Base-by-base conservation (phyloP, 2,113 vertebrate species). In the Perca fluviatilis region DNA sequence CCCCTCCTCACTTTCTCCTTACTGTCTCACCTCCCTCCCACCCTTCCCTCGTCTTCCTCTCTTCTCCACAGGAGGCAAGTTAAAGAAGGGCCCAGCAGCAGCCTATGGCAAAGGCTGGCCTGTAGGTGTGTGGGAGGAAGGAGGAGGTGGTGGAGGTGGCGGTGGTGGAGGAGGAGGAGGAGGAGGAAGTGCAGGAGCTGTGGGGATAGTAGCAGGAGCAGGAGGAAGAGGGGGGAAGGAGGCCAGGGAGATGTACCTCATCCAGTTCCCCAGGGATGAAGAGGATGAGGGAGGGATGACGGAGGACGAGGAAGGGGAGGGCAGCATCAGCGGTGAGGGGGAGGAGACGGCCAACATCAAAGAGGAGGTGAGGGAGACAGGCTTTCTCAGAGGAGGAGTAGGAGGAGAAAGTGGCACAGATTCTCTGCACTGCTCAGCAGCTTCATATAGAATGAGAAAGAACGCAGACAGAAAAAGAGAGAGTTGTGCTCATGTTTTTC, bases 271-370 rank as follows among this genome's bases (percentile, higher is more conserved):
- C 12, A 81, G 90, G 88, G 92, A 89, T 75, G 93, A 90, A 83
- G 94, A 94, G 82, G 93, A 93, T 71, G 94, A 93, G 86, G 90
- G 89, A 87, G 91, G 84, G 69, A 90, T 91, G 90, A 82, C 36
- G 89, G 91, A 89, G 83, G 94, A 94, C 80, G 92, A 92, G 90
- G 93, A 92, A 90, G 94, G 93, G 92, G 95, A 94, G 90, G 91
- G 91, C 89, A 93, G 89, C 87, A 87, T 90, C 80, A 90, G 92
- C 66, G 91, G 88, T 84, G 93, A 95, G 93, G 93, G 90, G 91
- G 94, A 96, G 93, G 95, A 96, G 93, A 94, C 91, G 66, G 84
- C 92, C 88, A 88, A 92, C 88, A 95, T 96, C 94, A 96, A 96
- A 94, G 95, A 95, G 95, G 95, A 96, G 95, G 95, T 96, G 94